phyloP scores from a whole-genome alignment of 2,888 invertebrate species.

The Pyrgus malvae region DNA sequence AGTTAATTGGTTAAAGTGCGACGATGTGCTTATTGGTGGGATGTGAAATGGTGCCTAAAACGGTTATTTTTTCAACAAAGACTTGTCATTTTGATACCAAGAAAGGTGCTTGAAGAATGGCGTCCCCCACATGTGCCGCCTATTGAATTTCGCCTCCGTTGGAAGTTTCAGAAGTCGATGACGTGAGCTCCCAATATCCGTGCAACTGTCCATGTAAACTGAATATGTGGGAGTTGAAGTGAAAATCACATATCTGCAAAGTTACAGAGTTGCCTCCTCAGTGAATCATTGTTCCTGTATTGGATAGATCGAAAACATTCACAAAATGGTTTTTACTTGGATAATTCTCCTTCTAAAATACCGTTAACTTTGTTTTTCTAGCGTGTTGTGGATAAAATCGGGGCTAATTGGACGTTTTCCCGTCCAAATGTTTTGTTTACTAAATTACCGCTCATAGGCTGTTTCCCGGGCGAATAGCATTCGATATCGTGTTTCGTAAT shows the following conservation, averaged over 20 bases:
- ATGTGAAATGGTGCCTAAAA: conserved; percentile 65
- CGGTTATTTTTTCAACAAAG: conserved; percentile 72
- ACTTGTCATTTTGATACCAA: conserved; percentile 84
- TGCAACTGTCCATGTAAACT: conserved; percentile 51
- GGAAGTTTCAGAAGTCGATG: conserved; percentile 63
- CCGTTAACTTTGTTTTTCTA: conserved; percentile 23
- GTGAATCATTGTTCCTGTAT: conserved; percentile 68
- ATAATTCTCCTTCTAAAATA: conserved; percentile 13
- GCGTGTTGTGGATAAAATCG: conserved; percentile 35
- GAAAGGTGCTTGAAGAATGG: conserved; percentile 87
- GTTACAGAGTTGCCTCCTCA: conserved; percentile 55
- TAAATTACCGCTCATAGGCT: conserved; percentile 46
- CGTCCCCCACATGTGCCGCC: conserved; percentile 87
- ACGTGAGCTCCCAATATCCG: conserved; percentile 60
- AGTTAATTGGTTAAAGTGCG: conserved; percentile 51
- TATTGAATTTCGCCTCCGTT: conserved; percentile 64
- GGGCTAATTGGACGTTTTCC: conserved; percentile 43
- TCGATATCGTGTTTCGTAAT: conserved; percentile 17
- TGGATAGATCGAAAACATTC: conserved; percentile 58
- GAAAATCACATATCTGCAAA: conserved; percentile 46
- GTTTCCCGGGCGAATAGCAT: conserved; percentile 13
- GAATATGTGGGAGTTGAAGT: conserved; percentile 47
- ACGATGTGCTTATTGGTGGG: conserved; percentile 56
- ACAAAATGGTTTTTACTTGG: conserved; percentile 38
- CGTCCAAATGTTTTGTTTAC: conserved; percentile 73